Evolutionary conservation across 2,797 vertebrate genomes (phyloP).

Genomic region (Ispidina picta): DNA sequence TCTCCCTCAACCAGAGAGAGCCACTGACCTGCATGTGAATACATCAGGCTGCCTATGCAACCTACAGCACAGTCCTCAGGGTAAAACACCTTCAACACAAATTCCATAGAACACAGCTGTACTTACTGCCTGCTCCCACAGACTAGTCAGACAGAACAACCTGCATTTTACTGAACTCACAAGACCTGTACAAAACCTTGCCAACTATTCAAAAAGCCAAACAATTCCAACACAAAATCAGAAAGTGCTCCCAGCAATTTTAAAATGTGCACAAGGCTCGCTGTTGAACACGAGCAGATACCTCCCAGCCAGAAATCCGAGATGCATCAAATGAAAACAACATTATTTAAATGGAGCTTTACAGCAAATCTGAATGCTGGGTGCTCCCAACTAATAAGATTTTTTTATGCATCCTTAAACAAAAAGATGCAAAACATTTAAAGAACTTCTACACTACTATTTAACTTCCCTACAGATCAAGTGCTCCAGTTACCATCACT

Average conservation of each 20-base stretch:
- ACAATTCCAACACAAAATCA: not conserved
- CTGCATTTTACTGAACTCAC: not conserved
- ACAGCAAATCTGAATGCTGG: not conserved
- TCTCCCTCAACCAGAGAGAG: not conserved
- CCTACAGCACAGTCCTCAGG: not conserved
- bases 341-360: not conserved
- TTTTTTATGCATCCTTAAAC: constrained; percentile 27
- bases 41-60: not conserved
- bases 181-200: not conserved
- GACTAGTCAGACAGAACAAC: not conserved
- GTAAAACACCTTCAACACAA: not conserved
- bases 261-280: not conserved
- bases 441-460: not conserved
- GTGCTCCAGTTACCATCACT: not conserved
- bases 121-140: not conserved
- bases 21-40: not conserved
- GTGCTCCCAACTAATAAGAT: not conserved
- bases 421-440: not conserved
- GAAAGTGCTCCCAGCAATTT: not conserved
- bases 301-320: not conserved
- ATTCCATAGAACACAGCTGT: not conserved
- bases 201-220: not conserved
- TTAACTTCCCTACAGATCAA: not conserved
- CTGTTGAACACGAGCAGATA: not conserved
- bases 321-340: not conserved